A percentile compares a stretch with the other conserved stretches of the same genome.
Conservation (phyloP, 2,113 vertebrate species). For the Halcyon malimbica region DNA sequence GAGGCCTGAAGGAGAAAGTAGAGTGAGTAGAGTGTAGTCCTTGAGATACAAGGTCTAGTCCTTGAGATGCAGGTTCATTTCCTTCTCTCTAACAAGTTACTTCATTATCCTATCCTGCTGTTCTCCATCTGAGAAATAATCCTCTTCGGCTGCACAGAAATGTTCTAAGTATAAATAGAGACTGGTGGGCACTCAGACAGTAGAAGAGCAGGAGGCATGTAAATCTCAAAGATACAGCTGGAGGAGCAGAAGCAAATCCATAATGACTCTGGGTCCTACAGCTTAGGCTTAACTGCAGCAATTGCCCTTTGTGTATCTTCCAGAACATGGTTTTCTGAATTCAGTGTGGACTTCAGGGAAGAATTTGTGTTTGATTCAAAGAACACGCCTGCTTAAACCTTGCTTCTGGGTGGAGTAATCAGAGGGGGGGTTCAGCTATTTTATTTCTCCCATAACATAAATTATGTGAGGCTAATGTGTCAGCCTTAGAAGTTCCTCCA, state of each 20-base stretch:
- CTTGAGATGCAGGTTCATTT: neutral
- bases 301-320: neutral
- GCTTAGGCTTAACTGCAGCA: neutral
- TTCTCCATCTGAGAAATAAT: neutral
- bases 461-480: slow-evolving; percentile 37
- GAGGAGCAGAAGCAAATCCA: neutral
- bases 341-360: neutral
- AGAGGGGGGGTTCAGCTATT: slow-evolving; percentile 1
- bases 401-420: slow-evolving; percentile 42
- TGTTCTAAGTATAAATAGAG: neutral
- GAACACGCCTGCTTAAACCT: slow-evolving; percentile 22
- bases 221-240: neutral
- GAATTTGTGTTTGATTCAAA: slow-evolving; percentile 43
- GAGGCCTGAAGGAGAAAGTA: neutral
- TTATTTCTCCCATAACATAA: slow-evolving; percentile 56
- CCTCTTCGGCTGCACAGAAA: neutral
- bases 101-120: neutral
- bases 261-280: neutral
- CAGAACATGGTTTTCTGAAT: neutral
- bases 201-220: neutral
- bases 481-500: slow-evolving; percentile 57
- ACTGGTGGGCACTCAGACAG: neutral
- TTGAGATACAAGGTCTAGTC: neutral
- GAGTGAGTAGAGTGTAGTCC: neutral
- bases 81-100: neutral